Percentiles rank a stretch among this genome's conserved stretches.
These are phyloP conservation scores for Leucozona laternaria DNA, from an alignment of 2,888 invertebrate genomes.

Conservation along the genomic window DNA sequence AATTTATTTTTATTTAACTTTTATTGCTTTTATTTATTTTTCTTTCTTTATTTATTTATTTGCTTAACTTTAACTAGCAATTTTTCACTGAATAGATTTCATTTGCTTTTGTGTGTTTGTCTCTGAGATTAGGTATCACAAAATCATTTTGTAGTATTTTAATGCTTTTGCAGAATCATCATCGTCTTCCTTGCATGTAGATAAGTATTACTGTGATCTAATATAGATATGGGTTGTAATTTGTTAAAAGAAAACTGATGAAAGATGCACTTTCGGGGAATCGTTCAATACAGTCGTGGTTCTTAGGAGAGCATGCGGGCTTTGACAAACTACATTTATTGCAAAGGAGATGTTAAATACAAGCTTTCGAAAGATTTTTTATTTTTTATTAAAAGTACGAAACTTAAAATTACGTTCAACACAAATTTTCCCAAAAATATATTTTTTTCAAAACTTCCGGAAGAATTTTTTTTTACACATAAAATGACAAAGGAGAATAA, in stretches of 20 bases:
- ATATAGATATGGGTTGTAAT: slow-evolving; percentile 23
- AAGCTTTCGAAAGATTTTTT: background rate
- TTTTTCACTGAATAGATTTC: slow-evolving; percentile 53
- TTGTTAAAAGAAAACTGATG: background rate
- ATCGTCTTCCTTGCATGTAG: background rate
- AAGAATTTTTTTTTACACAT: background rate
- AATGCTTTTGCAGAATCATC: background rate
- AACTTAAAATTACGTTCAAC: too few species aligned
- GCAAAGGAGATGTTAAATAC: background rate
- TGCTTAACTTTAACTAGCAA: slow-evolving; percentile 19
- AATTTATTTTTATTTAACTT: slow-evolving; percentile 43
- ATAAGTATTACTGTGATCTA: slow-evolving; percentile 6
- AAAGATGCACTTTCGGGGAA: background rate
- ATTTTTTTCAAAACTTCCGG: too few species aligned
- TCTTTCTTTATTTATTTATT: slow-evolving; percentile 12
- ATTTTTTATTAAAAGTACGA: background rate
- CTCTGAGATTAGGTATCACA: slow-evolving; percentile 50
- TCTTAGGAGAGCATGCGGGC: background rate
- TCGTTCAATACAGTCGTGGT: slow-evolving; percentile 40
- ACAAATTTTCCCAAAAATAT: too few species aligned
- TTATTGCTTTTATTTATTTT: slow-evolving; percentile 25
- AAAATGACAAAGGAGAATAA: background rate
- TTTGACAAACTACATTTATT: background rate
- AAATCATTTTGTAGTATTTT: slow-evolving; percentile 57
- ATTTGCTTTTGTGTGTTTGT: slow-evolving; percentile 40